phyloP scores from a whole-genome alignment of 2,797 vertebrate species.

The Phrynocephalus guinanensis region DNA sequence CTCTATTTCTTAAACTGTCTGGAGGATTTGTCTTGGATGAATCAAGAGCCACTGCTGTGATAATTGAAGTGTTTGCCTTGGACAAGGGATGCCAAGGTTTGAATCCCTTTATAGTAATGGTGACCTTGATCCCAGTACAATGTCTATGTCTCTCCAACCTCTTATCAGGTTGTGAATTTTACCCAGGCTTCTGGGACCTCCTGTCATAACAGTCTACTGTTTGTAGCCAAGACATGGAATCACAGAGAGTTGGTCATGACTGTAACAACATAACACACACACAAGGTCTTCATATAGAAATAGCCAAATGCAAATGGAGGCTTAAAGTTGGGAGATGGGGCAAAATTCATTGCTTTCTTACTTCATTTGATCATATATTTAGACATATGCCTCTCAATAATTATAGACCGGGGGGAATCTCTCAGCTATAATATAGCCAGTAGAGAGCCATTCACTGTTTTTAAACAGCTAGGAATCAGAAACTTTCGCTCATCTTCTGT shows the following conservation, averaged over 20 bases:
- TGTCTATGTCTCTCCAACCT: not conserved
- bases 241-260: no score
- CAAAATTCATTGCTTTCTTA: no score
- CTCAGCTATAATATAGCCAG: not conserved
- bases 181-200: not conserved
- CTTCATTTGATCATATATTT: not conserved
- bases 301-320: not conserved
- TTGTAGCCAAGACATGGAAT: no score
- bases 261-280: no score
- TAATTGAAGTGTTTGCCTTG: not conserved
- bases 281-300: not conserved
- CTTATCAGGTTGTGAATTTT: not conserved
- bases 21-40: not conserved
- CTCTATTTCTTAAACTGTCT: not conserved
- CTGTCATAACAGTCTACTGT: not conserved
- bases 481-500: not conserved
- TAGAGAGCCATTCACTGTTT: not conserved
- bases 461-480: not conserved
- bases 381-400: not conserved
- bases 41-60: not conserved
- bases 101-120: not conserved
- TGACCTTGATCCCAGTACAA: not conserved
- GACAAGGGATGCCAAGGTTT: not conserved
- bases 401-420: not conserved
- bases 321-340: not conserved